A percentile compares a stretch with the other conserved stretches of the same genome.
These are phyloP conservation scores for Lithophane socia DNA, from an alignment of 2,888 invertebrate species.

Conservation along the genomic window DNA sequence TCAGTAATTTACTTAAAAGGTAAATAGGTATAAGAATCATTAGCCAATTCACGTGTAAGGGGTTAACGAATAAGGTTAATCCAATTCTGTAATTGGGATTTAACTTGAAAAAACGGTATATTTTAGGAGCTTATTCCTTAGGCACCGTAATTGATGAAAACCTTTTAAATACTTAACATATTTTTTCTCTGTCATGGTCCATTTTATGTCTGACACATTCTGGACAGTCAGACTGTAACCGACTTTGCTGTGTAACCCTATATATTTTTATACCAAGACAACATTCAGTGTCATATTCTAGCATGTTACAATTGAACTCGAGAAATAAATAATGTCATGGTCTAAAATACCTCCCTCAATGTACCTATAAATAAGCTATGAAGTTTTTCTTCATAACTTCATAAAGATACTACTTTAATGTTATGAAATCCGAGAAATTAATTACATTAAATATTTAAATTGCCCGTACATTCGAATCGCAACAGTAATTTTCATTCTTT, in stretches of 20 bases:
- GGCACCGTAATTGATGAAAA: not conserved
- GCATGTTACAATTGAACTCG: not conserved
- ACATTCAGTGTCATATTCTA: not conserved
- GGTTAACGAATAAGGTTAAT: constrained; percentile 8
- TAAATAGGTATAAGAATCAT: constrained; percentile 13
- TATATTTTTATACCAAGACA: not conserved
- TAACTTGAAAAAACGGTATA: not conserved
- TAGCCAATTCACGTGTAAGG: constrained; percentile 7
- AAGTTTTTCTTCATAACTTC: too few species aligned
- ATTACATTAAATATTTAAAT: not conserved
- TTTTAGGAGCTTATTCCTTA: too few species aligned
- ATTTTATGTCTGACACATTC: not conserved
- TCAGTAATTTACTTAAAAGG: constrained; percentile 13
- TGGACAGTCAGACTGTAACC: not conserved
- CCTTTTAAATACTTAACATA: not conserved
- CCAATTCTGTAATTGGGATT: constrained; percentile 4
- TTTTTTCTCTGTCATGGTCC: not conserved
- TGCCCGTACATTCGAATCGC: not conserved
- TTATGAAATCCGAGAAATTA: not conserved
- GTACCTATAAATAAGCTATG: too few species aligned
- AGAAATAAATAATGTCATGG: not conserved
- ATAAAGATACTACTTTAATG: too few species aligned
- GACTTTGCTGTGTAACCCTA: not conserved
- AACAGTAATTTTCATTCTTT: too few species aligned
- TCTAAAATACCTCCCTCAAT: too few species aligned